Evolutionary conservation across 2,113 vertebrate genomes (phyloP).

Genomic region (Lepisosteus osseus): DNA sequence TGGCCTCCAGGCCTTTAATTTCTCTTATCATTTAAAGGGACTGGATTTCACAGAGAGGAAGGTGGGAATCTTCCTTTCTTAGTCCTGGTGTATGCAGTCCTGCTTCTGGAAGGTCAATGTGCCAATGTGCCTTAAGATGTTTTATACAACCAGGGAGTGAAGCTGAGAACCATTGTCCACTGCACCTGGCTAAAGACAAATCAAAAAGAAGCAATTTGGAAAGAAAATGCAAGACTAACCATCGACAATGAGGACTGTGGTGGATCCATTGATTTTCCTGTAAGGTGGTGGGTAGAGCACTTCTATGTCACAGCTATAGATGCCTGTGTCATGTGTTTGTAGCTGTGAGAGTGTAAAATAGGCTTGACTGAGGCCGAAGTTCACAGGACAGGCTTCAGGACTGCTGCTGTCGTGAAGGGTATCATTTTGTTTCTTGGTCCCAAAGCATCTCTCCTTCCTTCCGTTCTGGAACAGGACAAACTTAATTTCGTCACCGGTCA

Average conservation of each 20-base stretch:
- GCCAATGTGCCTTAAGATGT: too few relatives aligned
- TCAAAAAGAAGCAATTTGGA: too few relatives aligned
- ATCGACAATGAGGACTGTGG: slow-evolving; percentile 26
- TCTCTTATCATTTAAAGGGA: too few relatives aligned
- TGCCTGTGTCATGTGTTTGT: slow-evolving; percentile 5
- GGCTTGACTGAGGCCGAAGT: background rate
- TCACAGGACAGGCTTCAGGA: background rate
- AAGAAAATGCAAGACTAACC: slow-evolving; percentile 14
- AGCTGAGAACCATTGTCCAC: too few relatives aligned
- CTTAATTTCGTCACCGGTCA: slow-evolving; percentile 6
- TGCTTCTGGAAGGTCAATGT: too few relatives aligned
- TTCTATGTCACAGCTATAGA: slow-evolving; percentile 27
- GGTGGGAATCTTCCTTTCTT: too few relatives aligned
- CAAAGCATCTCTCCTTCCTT: background rate
- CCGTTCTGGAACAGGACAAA: slow-evolving; percentile 13
- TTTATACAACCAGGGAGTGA: too few relatives aligned
- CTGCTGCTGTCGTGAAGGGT: background rate
- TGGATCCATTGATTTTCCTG: background rate
- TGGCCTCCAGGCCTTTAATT: too few relatives aligned
- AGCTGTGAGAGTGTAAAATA: slow-evolving; percentile 19
- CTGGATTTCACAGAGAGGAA: too few relatives aligned
- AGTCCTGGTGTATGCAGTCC: too few relatives aligned
- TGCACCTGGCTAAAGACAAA: too few relatives aligned
- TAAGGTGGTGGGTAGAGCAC: slow-evolving; percentile 29
- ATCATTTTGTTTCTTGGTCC: background rate